phyloP scores from a whole-genome alignment of 2,888 invertebrate species.

The Epinotia brunnichana region DNA sequence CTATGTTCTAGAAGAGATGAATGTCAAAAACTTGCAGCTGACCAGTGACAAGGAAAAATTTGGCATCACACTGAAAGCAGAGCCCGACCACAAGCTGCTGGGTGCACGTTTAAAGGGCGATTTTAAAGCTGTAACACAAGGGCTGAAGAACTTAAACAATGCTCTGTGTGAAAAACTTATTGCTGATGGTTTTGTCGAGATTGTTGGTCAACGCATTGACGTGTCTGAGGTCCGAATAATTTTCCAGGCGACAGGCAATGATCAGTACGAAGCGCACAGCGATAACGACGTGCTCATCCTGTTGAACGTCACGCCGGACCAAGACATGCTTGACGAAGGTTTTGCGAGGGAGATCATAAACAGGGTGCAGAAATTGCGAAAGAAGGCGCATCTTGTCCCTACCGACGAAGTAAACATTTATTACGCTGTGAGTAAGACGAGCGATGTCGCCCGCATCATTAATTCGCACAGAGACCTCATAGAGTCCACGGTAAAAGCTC shows the following conservation, averaged over 20 bases:
- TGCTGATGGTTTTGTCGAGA: constrained; percentile 86
- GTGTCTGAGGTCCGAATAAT: constrained; percentile 92
- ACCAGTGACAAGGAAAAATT: constrained; percentile 96
- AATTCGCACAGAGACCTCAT: constrained; percentile 90
- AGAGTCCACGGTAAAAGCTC: constrained; percentile 91
- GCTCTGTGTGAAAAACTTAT: constrained; percentile 90
- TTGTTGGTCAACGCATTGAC: constrained; percentile 90
- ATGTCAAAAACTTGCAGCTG: constrained; percentile 92
- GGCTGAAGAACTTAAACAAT: constrained; percentile 91
- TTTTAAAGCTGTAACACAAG: constrained; percentile 93
- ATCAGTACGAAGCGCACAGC: constrained; percentile 94
- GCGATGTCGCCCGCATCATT: constrained; percentile 87
- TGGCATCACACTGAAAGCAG: constrained; percentile 94
- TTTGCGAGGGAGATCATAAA: constrained; percentile 97
- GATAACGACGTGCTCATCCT: constrained; percentile 95
- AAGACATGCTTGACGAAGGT: constrained; percentile 96
- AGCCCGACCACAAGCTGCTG: constrained; percentile 96
- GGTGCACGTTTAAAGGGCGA: constrained; percentile 95
- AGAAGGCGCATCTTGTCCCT: constrained; percentile 96
- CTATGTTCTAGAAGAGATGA: constrained; percentile 96
- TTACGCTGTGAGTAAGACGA: constrained; percentile 85
- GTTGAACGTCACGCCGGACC: constrained; percentile 94
- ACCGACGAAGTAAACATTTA: constrained; percentile 94
- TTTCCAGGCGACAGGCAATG: constrained; percentile 88
- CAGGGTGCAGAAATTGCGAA: constrained; percentile 96